Evolutionary conservation across 2,113 vertebrate species (phyloP), one percentile per base, ranked within the genome.

Genomic region (Triplophysa rosa): DNA sequence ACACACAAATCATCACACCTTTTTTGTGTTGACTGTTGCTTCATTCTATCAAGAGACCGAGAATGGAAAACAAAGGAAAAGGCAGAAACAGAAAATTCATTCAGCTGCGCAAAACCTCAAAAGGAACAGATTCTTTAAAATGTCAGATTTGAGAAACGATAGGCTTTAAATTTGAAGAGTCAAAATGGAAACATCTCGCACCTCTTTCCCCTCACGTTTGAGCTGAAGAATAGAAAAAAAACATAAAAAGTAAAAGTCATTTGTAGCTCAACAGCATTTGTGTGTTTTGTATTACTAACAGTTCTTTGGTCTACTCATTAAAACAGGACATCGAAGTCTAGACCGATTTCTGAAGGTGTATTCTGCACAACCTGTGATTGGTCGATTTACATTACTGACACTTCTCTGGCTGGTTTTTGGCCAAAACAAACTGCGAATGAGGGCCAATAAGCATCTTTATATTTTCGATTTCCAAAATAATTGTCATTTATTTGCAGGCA

Each of bases 171-270:
- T 26, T 72, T 16, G 11, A 71, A n/a, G 2, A 67, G 29, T 52
- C 49, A 16, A 49, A 49, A 11, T 14, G 12, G 1, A 16, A 61
- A 78, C 14, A 61, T 82, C 74, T 52, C 86, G 84, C 85, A 92
- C 90, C 91, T 91, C 85, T 83, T 87, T 90, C 10, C 89, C 88
- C 80, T 88, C 89, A 80, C 93, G 88, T 71, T 82, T 90, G 74
- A 78, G 83, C 91, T 94, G 84, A 85, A 56, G 68, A 86, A 78
- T 83, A 81, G 80, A 78, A 80, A 59, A 71, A 84, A 74, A 80
- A 47, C 21, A 56, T 26, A 52, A 5, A 17, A 56, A 61, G 10
- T 17, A 2, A 45, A 65, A 80, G 8, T 40, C 11, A 62, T 58
- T 21, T 58, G 19, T 16, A 65, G 3, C 19, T 37, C 2, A 63